Percentiles rank a stretch among this genome's conserved stretches.
Evolutionary conservation across 2,888 invertebrate species (phyloP).

Genomic region (Ecliptopera silaceata): DNA sequence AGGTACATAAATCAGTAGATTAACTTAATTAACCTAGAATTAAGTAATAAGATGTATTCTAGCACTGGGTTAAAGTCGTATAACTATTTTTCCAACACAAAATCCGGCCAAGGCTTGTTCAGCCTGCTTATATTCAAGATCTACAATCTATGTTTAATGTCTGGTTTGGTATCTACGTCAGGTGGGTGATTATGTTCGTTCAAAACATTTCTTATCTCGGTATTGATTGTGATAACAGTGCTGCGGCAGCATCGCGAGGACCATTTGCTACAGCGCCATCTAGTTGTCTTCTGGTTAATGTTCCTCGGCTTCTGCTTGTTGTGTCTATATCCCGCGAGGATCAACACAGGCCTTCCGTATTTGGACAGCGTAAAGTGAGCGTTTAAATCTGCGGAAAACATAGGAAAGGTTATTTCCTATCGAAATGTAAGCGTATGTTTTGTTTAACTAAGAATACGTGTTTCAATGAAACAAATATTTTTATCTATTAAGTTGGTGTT

Average conservation of each 20-base stretch:
- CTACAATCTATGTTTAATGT: no score
- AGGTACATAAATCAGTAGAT: no score
- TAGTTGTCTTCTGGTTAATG: constrained; percentile 32
- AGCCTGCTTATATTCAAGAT: no score
- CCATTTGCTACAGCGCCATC: constrained; percentile 49
- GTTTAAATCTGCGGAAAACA: background rate
- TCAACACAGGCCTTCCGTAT: constrained; percentile 17
- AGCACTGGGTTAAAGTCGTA: no score
- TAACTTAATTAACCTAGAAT: no score
- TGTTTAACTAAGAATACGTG: no score
- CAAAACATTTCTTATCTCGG: constrained; percentile 3
- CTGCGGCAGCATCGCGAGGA: constrained; percentile 1
- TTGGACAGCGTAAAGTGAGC: constrained; percentile 12
- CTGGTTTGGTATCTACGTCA: background rate
- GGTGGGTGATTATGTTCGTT: constrained; percentile 14
- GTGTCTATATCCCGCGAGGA: constrained; percentile 12
- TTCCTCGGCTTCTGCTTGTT: constrained; percentile 20
- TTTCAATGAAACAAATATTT: no score
- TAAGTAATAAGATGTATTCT: no score
- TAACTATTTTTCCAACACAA: no score
- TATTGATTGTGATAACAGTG: constrained; percentile 4
- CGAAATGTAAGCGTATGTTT: no score
- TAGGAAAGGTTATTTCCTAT: no score
- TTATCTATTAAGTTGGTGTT: no score
- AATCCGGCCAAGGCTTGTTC: background rate